Conservation (phyloP, 2,888 invertebrate genomes). For the Stictocephala bisonia region DNA sequence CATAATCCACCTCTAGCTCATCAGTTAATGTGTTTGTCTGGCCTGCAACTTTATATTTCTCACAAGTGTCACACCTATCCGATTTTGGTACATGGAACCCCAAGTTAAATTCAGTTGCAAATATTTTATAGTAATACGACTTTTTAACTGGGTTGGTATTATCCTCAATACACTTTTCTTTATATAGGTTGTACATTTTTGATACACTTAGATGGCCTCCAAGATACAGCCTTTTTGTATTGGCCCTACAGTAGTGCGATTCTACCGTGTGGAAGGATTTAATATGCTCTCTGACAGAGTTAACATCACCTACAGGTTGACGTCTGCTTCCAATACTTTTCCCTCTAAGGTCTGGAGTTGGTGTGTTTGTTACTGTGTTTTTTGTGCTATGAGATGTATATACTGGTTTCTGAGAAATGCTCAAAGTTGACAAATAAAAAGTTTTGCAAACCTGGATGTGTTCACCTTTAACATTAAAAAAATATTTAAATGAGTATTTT, state of each 20-base stretch:
- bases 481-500: conserved; percentile 22
- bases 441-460: conserved; percentile 15
- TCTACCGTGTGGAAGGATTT: conserved; percentile 14
- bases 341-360: conserved; percentile 10
- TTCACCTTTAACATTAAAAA: conserved; percentile 15
- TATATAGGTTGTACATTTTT: conserved; percentile 17
- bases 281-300: neutral
- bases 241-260: conserved; percentile 21
- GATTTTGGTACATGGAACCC: conserved; percentile 37
- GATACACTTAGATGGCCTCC: neutral
- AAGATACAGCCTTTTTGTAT: neutral
- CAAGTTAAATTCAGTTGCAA: conserved; percentile 30
- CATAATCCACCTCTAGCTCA: conserved; percentile 22
- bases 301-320: neutral
- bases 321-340: neutral
- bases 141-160: conserved; percentile 3
- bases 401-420: conserved; percentile 36
- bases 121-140: conserved; percentile 21
- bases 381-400: conserved; percentile 27
- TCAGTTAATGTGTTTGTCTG: conserved; percentile 7
- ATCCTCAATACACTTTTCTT: conserved; percentile 26
- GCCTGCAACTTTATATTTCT: conserved; percentile 19
- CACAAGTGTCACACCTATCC: conserved; percentile 38
- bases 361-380: conserved; percentile 1
- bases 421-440: conserved; percentile 20